Conservation (phyloP, 1,140 invertebrate species). For the Pissodes strobi region DNA sequence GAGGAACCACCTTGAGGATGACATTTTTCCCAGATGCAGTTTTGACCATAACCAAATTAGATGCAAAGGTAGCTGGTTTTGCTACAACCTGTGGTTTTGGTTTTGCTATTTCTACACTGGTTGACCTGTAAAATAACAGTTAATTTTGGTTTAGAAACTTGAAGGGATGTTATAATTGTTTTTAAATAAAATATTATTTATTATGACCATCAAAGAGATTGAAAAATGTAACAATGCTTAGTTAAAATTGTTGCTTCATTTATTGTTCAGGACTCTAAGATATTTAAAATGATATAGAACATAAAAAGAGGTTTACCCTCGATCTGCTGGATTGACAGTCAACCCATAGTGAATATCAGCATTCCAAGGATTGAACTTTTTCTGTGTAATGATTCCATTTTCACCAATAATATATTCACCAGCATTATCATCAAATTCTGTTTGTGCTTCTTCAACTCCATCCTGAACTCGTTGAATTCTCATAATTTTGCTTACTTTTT, state of each 20-base stretch:
- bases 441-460: conserved; percentile 39
- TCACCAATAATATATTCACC: conserved; percentile 42
- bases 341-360: conserved; percentile 55
- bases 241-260: no score
- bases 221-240: no score
- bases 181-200: no score
- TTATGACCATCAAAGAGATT: no score
- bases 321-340: conserved; percentile 50
- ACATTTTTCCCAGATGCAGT: conserved; percentile 54
- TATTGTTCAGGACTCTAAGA: no score
- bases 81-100: neutral
- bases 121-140: conserved; percentile 16
- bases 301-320: no score
- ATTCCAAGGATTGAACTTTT: conserved; percentile 55
- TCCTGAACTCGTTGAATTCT: conserved; percentile 37
- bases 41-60: conserved; percentile 53
- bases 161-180: no score
- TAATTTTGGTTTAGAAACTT: no score
- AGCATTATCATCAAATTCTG: conserved; percentile 43
- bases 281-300: no score
- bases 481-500: conserved; percentile 41
- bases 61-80: conserved; percentile 39
- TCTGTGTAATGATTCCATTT: conserved; percentile 40
- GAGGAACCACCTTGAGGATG: conserved; percentile 53
- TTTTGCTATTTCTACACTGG: conserved; percentile 25